Conservation (phyloP, 2,888 invertebrate genomes). For the Loripinus fragilis region DNA sequence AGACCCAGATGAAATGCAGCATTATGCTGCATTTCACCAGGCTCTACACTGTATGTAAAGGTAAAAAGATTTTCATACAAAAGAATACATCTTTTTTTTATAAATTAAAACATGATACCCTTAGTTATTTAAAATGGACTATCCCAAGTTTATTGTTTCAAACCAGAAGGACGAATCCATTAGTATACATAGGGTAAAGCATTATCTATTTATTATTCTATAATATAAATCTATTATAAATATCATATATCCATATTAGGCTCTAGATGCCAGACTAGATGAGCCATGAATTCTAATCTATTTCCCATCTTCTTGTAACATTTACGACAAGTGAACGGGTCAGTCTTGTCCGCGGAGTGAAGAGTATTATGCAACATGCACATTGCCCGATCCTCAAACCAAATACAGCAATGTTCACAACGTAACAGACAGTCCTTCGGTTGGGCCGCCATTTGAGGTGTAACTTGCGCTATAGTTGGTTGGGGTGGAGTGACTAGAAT, state of each 20-base stretch:
- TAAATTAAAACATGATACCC: too few species aligned
- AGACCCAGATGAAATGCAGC: too few species aligned
- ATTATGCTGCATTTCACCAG: too few species aligned
- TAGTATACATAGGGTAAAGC: too few species aligned
- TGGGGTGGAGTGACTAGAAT: conserved; percentile 8
- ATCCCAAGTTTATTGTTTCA: too few species aligned
- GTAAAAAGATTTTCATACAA: too few species aligned
- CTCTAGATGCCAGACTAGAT: conserved; percentile 75
- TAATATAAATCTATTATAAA: too few species aligned
- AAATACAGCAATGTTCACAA: conserved; percentile 70
- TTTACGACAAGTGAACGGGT: conserved; percentile 75
- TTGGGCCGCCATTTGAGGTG: not conserved
- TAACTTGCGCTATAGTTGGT: not conserved
- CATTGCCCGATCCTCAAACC: conserved; percentile 71
- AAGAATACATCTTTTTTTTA: too few species aligned
- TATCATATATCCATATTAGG: conserved; percentile 66
- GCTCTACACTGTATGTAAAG: too few species aligned
- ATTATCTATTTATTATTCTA: too few species aligned
- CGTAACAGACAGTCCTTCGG: conserved; percentile 42
- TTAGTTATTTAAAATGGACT: too few species aligned
- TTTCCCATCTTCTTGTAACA: conserved; percentile 76
- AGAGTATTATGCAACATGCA: conserved; percentile 72
- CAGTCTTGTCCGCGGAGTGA: conserved; percentile 69
- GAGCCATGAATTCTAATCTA: conserved; percentile 75
- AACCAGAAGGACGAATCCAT: too few species aligned